A percentile compares a stretch with the other conserved stretches of the same genome.
phyloP scores from a whole-genome alignment of 2,113 vertebrate genomes.

The Forbesichthys papilliferus region DNA sequence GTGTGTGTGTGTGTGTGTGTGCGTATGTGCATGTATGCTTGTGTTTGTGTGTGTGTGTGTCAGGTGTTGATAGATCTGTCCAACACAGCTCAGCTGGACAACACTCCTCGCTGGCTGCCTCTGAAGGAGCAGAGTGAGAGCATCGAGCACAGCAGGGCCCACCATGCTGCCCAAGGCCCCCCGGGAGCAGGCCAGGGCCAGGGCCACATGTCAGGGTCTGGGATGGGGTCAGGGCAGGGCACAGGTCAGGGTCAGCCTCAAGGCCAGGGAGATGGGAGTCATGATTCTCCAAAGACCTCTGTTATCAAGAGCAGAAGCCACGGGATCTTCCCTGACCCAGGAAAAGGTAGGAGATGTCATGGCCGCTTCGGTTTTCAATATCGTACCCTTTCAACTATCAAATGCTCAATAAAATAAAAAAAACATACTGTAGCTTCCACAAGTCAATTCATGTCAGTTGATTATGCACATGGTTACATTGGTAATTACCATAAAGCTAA shows the following conservation, averaged over 20 bases:
- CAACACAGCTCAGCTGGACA: conserved; percentile 89
- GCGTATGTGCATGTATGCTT: neutral
- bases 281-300: conserved; percentile 90
- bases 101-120: conserved; percentile 90
- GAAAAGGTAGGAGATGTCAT: conserved; percentile 84
- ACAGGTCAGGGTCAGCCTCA: conserved; percentile 37
- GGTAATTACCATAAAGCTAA: too few species aligned
- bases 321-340: conserved; percentile 95
- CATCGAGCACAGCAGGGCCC: conserved; percentile 86
- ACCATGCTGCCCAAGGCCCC: conserved; percentile 79
- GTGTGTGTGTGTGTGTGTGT: neutral
- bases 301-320: conserved; percentile 99
- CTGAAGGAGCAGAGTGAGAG: conserved; percentile 95
- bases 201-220: conserved; percentile 48
- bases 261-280: conserved; percentile 75
- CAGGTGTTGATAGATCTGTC: conserved; percentile 96
- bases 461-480: too few species aligned
- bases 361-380: neutral
- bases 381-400: neutral
- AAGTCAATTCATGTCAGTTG: too few species aligned
- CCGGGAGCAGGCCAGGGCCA: conserved; percentile 58
- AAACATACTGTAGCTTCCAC: neutral
- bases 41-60: conserved; percentile 5
- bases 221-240: conserved; percentile 45
- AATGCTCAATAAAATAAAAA: neutral